Base-by-base conservation (phyloP, 2,113 vertebrate species). In the Catharus minimus region DNA sequence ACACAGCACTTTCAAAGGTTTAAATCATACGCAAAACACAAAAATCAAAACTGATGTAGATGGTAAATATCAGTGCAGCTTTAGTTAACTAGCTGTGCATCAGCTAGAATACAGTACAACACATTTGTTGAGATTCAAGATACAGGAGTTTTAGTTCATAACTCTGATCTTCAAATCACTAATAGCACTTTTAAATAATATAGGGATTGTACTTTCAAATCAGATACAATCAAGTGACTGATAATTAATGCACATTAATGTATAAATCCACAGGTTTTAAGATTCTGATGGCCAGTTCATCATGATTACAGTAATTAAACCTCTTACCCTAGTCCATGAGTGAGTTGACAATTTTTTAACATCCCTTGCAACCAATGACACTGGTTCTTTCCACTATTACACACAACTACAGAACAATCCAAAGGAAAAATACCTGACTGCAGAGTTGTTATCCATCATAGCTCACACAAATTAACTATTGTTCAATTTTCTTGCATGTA, bases 21-120 rank as follows among this genome's bases (percentile, higher is more conserved):
- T 89, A 80, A 28, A 74, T 93, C 67, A 76, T 44, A 95, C 17
- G 61, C 57, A 78, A 93, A 88, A 64, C 28, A 60, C 28, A 74
- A 74, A 77, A 81, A 77, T 41, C 21, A 67, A 85, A 80, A 87
- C 78, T 22, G 32, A 89, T 26, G n/a, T 93, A 71, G 69, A 77
- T 10, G 2, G 66, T 44, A 64, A 91, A 10, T 79, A 46, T 47
- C 83, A 90, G 72, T 60, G 92, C 91, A 90, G 77, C 20, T 80
- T 86, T 46, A 89, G 46, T 91, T 83, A 64, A 55, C 67, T 30
- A 93, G 67, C 86, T 81, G 62, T 96, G 49, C 60, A 75, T 82
- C 94, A 92, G 71, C 56, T 58, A 82, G 55, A 58, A 47, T 85
- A 85, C 83, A 95, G 71, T 62, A 93, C 46, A 41, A 92, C 80